These are phyloP conservation scores for Odontocolon sp. DNA, from an alignment of 2,888 invertebrate genomes.

Conservation along the genomic window DNA sequence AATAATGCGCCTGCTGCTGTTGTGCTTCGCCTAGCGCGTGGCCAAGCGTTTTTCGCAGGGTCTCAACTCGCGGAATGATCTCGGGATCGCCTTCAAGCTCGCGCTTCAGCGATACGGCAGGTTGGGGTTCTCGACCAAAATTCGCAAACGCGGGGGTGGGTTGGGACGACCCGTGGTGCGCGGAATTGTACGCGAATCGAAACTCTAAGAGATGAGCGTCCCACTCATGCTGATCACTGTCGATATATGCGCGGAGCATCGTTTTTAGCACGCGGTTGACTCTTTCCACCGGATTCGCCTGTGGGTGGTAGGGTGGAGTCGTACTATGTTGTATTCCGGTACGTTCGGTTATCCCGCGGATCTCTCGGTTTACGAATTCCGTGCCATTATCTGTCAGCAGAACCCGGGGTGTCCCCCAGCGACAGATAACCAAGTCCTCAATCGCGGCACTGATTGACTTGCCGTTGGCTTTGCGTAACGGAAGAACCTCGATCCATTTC, in stretches of 20 bases:
- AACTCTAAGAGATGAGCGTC: constrained; percentile 48
- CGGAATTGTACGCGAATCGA: constrained; percentile 56
- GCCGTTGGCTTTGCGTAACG: too few relatives aligned
- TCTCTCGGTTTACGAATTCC: constrained; percentile 39
- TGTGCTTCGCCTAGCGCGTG: constrained; percentile 39
- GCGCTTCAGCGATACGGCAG: not conserved
- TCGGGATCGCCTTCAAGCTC: not conserved
- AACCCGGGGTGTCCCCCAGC: constrained; percentile 16
- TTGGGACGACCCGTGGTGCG: constrained; percentile 47
- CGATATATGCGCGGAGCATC: constrained; percentile 49
- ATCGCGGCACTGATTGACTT: constrained; percentile 17
- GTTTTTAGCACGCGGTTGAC: constrained; percentile 58
- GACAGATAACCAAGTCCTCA: not conserved
- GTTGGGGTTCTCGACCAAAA: constrained; percentile 53
- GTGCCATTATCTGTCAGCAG: constrained; percentile 54
- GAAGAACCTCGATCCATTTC: too few relatives aligned
- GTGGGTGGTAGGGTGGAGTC: too few relatives aligned
- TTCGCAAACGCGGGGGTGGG: constrained; percentile 57
- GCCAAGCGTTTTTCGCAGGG: not conserved
- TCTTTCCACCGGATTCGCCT: too few relatives aligned
- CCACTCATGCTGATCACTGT: constrained; percentile 45
- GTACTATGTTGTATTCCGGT: constrained; percentile 20
- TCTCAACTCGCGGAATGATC: constrained; percentile 19
- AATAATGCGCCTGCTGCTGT: constrained; percentile 46
- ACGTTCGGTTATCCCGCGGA: constrained; percentile 13